A percentile compares a stretch with the other conserved stretches of the same genome.
Evolutionary conservation across 35 echinoderm and acorn worm species (phyloP).

Genomic region (Anneissia japonica): DNA sequence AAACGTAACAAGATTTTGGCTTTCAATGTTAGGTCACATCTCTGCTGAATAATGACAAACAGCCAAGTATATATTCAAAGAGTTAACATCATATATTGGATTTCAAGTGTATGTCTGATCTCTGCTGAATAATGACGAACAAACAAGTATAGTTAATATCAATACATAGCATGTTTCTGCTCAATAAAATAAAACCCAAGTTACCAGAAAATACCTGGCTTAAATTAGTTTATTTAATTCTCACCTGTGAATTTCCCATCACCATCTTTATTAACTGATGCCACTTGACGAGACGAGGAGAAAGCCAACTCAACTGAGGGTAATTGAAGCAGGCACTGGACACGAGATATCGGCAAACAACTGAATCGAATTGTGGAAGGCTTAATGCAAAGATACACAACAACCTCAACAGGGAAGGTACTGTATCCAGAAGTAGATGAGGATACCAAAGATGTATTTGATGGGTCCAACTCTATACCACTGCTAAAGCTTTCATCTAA

Average conservation of each 20-base stretch:
- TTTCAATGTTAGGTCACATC: too few species aligned
- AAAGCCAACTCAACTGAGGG: constrained; percentile 81
- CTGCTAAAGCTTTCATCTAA: not conserved
- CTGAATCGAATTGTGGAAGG: constrained; percentile 81
- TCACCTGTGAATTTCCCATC: not conserved
- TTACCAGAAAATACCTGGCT: too few species aligned
- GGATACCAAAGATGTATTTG: constrained; percentile 87
- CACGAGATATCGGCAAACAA: constrained; percentile 77
- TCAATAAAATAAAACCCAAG: too few species aligned
- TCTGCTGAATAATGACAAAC: too few species aligned
- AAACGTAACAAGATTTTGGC: too few species aligned
- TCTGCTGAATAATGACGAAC: too few species aligned
- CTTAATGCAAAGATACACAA: constrained; percentile 80
- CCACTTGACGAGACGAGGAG: constrained; percentile 35
- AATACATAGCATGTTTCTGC: too few species aligned
- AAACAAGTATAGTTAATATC: too few species aligned
- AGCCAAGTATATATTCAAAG: too few species aligned
- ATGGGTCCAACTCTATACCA: constrained; percentile 62
- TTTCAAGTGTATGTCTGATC: too few species aligned
- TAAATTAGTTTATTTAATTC: too few species aligned
- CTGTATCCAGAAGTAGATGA: constrained; percentile 75
- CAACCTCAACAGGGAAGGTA: constrained; percentile 90
- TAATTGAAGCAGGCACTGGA: constrained; percentile 82
- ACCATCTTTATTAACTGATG: not conserved
- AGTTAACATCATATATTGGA: too few species aligned